Conservation (phyloP, 2,888 invertebrate genomes). For the Limnephilus lunatus region DNA sequence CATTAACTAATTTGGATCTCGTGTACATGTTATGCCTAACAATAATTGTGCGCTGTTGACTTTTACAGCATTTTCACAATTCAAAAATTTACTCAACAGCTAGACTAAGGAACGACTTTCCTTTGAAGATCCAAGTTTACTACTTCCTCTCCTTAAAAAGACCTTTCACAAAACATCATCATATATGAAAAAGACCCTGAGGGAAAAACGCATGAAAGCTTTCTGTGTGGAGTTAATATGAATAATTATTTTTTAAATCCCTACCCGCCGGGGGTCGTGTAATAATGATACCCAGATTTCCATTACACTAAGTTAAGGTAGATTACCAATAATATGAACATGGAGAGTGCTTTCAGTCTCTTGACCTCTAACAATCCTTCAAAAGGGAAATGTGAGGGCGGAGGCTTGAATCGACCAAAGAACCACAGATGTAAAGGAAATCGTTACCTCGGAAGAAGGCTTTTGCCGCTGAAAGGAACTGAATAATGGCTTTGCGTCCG, state of each 20-base stretch:
- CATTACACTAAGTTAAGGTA: neutral
- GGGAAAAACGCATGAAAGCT: too few species aligned
- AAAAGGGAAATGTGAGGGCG: conserved; percentile 18
- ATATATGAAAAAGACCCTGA: too few species aligned
- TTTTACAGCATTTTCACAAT: neutral
- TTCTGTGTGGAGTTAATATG: neutral
- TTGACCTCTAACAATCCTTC: conserved; percentile 9
- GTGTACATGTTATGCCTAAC: neutral
- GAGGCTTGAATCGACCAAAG: conserved; percentile 22
- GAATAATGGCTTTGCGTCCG: neutral
- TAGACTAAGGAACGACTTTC: neutral
- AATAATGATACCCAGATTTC: neutral
- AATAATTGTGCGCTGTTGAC: neutral
- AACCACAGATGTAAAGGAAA: conserved; percentile 28
- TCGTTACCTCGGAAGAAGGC: neutral
- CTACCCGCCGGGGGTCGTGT: neutral
- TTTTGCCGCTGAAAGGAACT: neutral
- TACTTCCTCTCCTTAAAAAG: neutral
- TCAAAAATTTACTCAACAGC: neutral
- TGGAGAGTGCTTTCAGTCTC: neutral
- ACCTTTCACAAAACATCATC: neutral
- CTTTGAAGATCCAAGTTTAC: neutral
- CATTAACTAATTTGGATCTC: neutral
- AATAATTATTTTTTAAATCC: neutral
- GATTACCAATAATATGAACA: neutral